phyloP scores from a whole-genome alignment of 2,888 invertebrate species.

The Periphyllus acericola region DNA sequence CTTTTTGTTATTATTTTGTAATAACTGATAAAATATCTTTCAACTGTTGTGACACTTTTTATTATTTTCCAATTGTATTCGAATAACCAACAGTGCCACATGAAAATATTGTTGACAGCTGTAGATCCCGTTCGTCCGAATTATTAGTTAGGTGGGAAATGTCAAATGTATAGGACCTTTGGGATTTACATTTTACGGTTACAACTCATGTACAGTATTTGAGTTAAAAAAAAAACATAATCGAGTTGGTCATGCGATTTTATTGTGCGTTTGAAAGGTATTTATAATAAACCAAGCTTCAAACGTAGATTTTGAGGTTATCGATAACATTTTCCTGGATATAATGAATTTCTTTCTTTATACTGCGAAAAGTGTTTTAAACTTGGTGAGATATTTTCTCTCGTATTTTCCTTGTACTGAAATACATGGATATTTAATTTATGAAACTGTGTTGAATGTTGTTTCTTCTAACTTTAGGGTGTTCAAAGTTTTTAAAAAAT shows the following conservation, averaged over 20 bases:
- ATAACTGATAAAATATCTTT: constrained; percentile 11
- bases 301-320: background rate
- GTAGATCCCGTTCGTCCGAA: background rate
- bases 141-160: constrained; percentile 3
- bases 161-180: constrained; percentile 4
- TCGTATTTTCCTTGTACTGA: background rate
- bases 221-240: background rate
- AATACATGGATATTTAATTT: background rate
- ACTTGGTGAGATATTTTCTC: background rate
- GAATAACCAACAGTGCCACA: constrained; percentile 17
- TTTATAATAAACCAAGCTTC: background rate
- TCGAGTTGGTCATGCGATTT: background rate
- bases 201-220: background rate
- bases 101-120: constrained; percentile 1
- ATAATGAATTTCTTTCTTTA: too few species aligned
- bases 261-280: background rate
- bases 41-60: background rate
- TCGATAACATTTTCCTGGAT: background rate
- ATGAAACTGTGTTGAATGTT: background rate
- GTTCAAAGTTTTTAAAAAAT: background rate
- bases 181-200: constrained; percentile 14
- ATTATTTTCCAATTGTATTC: constrained; percentile 14
- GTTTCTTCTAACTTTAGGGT: background rate
- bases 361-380: too few species aligned
- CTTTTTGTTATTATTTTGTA: constrained; percentile 38